These are phyloP conservation scores for Ahaetulla prasina DNA, from an alignment of 2,113 vertebrate genomes.

Conservation along the genomic window DNA sequence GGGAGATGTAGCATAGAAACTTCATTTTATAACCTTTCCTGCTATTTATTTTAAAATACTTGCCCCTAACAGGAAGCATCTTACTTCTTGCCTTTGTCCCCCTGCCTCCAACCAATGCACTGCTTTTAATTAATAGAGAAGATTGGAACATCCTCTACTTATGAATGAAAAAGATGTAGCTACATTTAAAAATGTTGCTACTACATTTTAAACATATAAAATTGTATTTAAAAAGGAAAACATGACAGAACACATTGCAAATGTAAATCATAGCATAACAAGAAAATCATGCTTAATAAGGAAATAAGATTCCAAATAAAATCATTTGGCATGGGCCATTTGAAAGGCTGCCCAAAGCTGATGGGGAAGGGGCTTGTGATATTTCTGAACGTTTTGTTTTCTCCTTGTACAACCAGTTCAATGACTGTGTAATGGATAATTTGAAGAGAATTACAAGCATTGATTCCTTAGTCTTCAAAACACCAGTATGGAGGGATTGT, in stretches of 20 bases:
- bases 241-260: background rate
- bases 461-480: background rate
- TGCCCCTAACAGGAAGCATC: background rate
- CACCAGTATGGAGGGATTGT: background rate
- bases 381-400: background rate
- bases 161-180: background rate
- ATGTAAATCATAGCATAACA: background rate
- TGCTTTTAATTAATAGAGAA: background rate
- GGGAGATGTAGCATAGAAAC: background rate
- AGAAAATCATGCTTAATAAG: background rate
- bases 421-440: background rate
- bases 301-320: background rate
- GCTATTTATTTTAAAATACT: background rate
- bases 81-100: background rate
- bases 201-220: background rate
- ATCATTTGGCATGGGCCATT: background rate
- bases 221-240: background rate
- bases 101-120: background rate
- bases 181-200: background rate
- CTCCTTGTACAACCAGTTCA: background rate
- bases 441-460: background rate
- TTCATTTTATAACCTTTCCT: background rate
- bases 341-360: background rate
- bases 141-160: background rate
- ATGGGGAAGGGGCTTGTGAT: background rate